These are phyloP conservation scores for Anabas testudineus DNA, from an alignment of 2,797 vertebrate species.

Conservation along the genomic window DNA sequence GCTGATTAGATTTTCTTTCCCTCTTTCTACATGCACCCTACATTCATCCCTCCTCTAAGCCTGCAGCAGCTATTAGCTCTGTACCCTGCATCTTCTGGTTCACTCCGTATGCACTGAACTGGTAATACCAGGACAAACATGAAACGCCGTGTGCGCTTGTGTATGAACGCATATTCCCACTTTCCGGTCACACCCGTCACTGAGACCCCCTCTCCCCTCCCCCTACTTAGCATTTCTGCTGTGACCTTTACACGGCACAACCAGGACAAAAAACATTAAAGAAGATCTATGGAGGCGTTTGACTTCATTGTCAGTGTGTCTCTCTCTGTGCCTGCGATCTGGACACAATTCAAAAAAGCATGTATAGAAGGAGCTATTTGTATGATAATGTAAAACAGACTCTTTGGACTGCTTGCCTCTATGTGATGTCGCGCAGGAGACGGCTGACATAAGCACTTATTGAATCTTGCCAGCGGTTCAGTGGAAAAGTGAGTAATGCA, in stretches of 20 bases:
- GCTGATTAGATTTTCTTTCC: slow-evolving; percentile 41
- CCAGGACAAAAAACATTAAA: slow-evolving; percentile 21
- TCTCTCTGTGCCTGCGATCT: slow-evolving; percentile 9
- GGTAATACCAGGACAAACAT: background rate
- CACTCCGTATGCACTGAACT: slow-evolving; percentile 18
- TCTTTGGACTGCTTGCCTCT: slow-evolving; percentile 24
- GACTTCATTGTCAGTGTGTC: slow-evolving; percentile 52
- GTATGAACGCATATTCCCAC: slow-evolving; percentile 1
- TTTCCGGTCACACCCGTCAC: slow-evolving; percentile 3
- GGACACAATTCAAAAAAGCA: slow-evolving; percentile 5
- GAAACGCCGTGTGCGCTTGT: background rate
- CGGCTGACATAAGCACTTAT: slow-evolving; percentile 66
- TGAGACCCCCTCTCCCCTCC: background rate
- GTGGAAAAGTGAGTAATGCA: slow-evolving; percentile 34
- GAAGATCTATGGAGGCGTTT: slow-evolving; percentile 44
- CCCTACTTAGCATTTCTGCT: background rate
- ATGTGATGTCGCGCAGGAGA: slow-evolving; percentile 43
- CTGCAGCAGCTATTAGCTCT: slow-evolving; percentile 26
- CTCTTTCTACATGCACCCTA: background rate
- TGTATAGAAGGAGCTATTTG: slow-evolving; percentile 52
- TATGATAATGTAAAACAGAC: slow-evolving; percentile 61
- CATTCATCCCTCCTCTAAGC: slow-evolving; percentile 4
- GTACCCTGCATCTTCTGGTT: slow-evolving; percentile 6
- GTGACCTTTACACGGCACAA: slow-evolving; percentile 45
- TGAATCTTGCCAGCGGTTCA: slow-evolving; percentile 44